phyloP scores from a whole-genome alignment of 2,888 invertebrate species.

The Clivina fossor region DNA sequence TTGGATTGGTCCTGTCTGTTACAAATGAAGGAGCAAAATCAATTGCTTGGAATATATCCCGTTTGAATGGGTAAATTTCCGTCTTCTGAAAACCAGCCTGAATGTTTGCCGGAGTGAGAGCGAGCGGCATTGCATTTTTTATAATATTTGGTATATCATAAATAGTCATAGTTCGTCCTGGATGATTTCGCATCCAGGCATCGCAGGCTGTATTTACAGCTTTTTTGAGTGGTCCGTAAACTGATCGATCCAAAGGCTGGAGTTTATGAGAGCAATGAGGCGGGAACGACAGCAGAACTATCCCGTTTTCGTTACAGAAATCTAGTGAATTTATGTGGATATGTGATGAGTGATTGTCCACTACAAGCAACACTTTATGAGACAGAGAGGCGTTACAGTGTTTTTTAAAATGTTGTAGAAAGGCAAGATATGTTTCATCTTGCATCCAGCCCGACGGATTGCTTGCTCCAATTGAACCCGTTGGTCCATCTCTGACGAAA shows the following conservation, averaged over 20 bases:
- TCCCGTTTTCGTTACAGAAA: constrained; percentile 33
- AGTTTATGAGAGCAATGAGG: constrained; percentile 15
- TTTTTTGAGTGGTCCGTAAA: constrained; percentile 38
- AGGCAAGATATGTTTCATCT: constrained; percentile 35
- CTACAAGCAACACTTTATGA: constrained; percentile 35
- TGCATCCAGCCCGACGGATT: constrained; percentile 42
- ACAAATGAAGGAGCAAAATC: constrained; percentile 27
- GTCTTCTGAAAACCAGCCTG: constrained; percentile 23
- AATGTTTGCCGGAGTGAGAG: constrained; percentile 23
- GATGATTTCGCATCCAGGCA: constrained; percentile 38
- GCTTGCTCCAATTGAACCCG: constrained; percentile 37
- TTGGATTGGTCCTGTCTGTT: constrained; percentile 25
- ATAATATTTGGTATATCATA: constrained; percentile 35
- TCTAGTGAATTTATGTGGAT: constrained; percentile 31
- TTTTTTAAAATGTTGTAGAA: constrained; percentile 39
- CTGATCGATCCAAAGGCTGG: constrained; percentile 39
- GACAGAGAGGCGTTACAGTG: too few species aligned
- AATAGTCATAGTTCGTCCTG: constrained; percentile 37
- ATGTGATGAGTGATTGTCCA: constrained; percentile 36
- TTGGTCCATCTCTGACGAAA: constrained; percentile 36
- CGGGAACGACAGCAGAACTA: constrained; percentile 30
- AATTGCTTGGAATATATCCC: constrained; percentile 15
- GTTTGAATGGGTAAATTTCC: constrained; percentile 16
- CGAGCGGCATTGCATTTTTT: constrained; percentile 17
- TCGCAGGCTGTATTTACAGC: constrained; percentile 31